phyloP scores from a whole-genome alignment of 2,113 vertebrate genomes.

The Rhea pennata region DNA sequence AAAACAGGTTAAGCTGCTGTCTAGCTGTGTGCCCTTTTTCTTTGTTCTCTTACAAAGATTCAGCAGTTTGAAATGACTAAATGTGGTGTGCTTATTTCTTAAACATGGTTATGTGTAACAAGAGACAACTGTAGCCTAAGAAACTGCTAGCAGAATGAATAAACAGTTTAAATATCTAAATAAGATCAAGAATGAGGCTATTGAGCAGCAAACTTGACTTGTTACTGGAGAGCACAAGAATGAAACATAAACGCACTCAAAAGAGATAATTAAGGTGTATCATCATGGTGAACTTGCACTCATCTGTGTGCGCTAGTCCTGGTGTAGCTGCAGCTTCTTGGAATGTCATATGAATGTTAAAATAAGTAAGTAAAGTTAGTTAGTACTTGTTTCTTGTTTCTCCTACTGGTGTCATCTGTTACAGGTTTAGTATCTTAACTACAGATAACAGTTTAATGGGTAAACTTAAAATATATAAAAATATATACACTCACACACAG shows the following conservation, averaged over 20 bases:
- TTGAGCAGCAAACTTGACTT: neutral
- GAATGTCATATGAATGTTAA: neutral
- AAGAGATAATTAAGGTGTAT: neutral
- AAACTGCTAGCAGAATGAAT: neutral
- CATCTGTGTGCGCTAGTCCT: neutral
- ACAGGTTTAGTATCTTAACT: constrained; percentile 32
- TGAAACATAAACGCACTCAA: neutral
- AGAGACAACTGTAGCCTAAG: neutral
- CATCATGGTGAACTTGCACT: neutral
- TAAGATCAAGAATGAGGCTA: neutral
- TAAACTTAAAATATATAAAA: neutral
- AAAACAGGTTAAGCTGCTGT: neutral
- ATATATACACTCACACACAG: neutral
- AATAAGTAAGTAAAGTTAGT: neutral
- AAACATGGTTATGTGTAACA: neutral
- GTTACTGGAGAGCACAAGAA: neutral
- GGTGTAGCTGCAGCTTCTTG: neutral
- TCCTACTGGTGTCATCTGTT: neutral
- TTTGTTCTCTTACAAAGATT: neutral
- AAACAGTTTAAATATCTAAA: neutral
- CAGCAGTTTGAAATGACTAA: neutral
- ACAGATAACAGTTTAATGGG: constrained; percentile 32
- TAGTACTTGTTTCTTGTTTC: neutral
- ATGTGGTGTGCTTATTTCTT: neutral
- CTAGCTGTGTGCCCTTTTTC: neutral